phyloP scores from a whole-genome alignment of 2,113 vertebrate species.

The Pycnonotus jocosus region DNA sequence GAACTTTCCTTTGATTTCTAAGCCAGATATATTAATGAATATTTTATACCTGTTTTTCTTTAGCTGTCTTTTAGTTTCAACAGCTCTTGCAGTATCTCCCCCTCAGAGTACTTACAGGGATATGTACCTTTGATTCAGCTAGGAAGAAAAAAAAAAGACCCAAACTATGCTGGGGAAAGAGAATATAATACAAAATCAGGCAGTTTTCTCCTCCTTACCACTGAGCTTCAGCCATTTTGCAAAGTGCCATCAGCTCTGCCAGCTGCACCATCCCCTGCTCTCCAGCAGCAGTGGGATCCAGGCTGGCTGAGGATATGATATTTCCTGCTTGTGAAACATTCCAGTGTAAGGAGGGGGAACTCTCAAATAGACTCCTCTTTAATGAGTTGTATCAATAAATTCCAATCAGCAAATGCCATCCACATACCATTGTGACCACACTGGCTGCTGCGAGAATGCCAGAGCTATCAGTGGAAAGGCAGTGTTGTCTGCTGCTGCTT shows the following conservation, averaged over 20 bases:
- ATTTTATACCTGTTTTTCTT: background rate
- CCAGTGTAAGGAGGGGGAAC: background rate
- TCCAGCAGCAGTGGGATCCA: background rate
- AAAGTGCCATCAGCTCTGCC: background rate
- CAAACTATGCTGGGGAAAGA: background rate
- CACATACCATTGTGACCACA: background rate
- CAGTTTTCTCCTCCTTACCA: background rate
- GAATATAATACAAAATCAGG: background rate
- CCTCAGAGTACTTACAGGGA: background rate
- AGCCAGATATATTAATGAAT: background rate
- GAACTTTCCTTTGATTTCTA: background rate
- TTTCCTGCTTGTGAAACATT: background rate
- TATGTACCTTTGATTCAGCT: background rate
- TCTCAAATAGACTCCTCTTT: background rate
- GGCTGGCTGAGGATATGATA: background rate
- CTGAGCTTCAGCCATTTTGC: background rate
- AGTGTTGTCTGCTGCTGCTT: background rate
- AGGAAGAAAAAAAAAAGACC: rapidly evolving
- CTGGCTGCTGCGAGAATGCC: background rate
- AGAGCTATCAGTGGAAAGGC: background rate
- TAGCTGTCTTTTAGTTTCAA: background rate
- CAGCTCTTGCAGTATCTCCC: background rate
- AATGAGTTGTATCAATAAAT: background rate
- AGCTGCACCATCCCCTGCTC: background rate
- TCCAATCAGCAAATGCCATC: background rate